Base-by-base conservation (phyloP, 2,113 vertebrate species). In the Rhegmatorhina hoffmannsi region DNA sequence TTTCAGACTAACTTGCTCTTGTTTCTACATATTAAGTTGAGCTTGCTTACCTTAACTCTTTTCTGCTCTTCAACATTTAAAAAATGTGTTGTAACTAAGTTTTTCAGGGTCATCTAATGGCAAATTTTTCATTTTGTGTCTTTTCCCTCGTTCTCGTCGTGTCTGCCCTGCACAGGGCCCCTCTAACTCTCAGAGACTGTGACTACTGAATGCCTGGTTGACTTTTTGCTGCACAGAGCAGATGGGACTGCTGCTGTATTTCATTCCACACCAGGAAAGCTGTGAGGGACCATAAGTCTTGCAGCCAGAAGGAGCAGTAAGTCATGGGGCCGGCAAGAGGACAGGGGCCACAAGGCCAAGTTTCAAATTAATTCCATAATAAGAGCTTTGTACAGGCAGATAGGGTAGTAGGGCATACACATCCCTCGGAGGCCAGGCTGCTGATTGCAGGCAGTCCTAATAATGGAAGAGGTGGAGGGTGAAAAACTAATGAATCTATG, bases 301-400 rank as follows among this genome's bases (percentile, higher is more conserved):
- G 33, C 20, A 53, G 53, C 10, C 62, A 90, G 74, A 11, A 93
- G 38, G 10, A 88, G 80, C 44, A 78, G 47, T 76, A 85, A 92
- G 62, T 88, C 89, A 83, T 24, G 40, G 28, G 46, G 67, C 91
- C 82, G 78, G 52, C 13, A 82, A 90, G 69, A 90, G 58, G 86
- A 40, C 67, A 88, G 53, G 24, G 76, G 59, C 79, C 80, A 69
- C 7, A 9, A 68, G 83, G 46, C 58, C 43, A 92, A 46, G 55
- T 89, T 90, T 94, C 73, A 88, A 95, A 92, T 90, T 53, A 83
- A 79, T 31, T 77, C 31, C 26, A 90, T 83, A 94, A 44, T 60
- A 77, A 92, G 10, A 23, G 36, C 25, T 89, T 84, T 95, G 58
- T 94, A 31, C 14, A 49, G 40, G 40, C 29, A 88, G 21, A 72